Evolutionary conservation across 1,140 invertebrate genomes (phyloP), one percentile per base, ranked within the genome.

Genomic region (Macrosteles quadrilineatus): DNA sequence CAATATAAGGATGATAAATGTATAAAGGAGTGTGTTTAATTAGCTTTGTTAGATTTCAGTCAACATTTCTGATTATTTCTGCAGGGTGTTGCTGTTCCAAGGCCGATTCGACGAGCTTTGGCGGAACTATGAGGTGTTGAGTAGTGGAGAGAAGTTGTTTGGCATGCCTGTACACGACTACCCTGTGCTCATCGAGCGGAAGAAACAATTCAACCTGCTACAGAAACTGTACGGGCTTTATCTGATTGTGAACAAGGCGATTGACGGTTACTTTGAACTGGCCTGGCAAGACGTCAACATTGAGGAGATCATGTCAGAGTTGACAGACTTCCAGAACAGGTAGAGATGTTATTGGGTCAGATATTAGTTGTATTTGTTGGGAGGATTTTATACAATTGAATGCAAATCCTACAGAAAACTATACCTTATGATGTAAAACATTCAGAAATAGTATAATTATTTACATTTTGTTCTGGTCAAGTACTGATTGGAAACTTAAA

Each of bases 201-300:
- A 91, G 77, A 91, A 90, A 76, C 91, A 96, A 78, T 87, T 96
- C 68, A 90, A 90, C 79, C 83, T 96, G 32, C 81, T 97, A 1
- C 92, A 92, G 80, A 94, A 94, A 78, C 80, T 96, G 66, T 97
- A 90, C 71, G 79, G 81, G 0, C 81, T 97, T 23, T 97, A 95
- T 81, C 77, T 89, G 25, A 81, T 88, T 76, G 94, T 97, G 1
- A 89, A 93, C 80, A 88, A 90, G 71, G 88, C 89, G 4, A 91
- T 97, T 14, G 89, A 94, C 75, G 90, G 90, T 0, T 96, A 95
- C 76, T 94, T 87, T 76, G 91, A 94, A 76, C 89, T 94, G 62
- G 84, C 87, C 0, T 97, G 94, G 94, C 79, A 83, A 4, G 90
- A 93, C 68, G 87, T 96, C 69, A 89, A 96, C 78, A 93, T 92